phyloP scores from a whole-genome alignment of 53 echinoderm and acorn worm species.

The Hippasteria phrygiana region DNA sequence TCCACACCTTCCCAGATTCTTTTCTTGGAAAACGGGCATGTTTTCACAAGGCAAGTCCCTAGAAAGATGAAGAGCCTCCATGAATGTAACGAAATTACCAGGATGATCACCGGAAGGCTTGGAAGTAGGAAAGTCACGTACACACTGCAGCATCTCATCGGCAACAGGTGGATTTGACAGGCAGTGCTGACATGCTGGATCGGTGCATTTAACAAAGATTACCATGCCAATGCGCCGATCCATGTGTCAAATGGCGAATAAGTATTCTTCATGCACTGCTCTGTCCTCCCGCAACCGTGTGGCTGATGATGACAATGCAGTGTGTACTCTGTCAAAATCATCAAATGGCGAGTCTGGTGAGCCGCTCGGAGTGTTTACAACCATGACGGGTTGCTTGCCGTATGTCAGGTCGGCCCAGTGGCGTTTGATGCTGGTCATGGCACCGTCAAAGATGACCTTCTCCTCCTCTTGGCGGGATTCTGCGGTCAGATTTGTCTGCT shows the following conservation, averaged over 20 bases:
- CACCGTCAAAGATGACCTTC: neutral
- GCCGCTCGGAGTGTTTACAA: neutral
- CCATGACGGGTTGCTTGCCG: neutral
- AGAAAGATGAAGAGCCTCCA: conserved; percentile 17
- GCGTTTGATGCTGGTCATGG: neutral
- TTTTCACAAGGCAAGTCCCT: conserved; percentile 26
- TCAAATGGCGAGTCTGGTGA: conserved; percentile 6
- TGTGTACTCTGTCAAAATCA: neutral
- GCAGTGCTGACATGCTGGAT: conserved; percentile 13
- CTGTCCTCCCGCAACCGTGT: conserved; percentile 2
- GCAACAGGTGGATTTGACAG: neutral
- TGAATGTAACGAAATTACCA: conserved; percentile 18
- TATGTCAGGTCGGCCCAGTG: neutral
- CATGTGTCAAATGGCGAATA: conserved; percentile 5
- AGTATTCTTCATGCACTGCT: neutral
- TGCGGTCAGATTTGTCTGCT: neutral
- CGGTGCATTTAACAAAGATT: conserved; percentile 17
- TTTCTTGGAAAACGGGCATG: conserved; percentile 9
- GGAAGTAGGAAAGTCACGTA: conserved; percentile 16
- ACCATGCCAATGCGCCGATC: conserved; percentile 28
- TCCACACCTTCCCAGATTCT: conserved; percentile 31
- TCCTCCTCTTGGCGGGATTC: neutral
- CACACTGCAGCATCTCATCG: conserved; percentile 40
- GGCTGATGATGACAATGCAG: conserved; percentile 30
- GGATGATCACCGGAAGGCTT: conserved; percentile 11